Conservation (phyloP, 1,140 invertebrate genomes). For the Lerema accius region DNA sequence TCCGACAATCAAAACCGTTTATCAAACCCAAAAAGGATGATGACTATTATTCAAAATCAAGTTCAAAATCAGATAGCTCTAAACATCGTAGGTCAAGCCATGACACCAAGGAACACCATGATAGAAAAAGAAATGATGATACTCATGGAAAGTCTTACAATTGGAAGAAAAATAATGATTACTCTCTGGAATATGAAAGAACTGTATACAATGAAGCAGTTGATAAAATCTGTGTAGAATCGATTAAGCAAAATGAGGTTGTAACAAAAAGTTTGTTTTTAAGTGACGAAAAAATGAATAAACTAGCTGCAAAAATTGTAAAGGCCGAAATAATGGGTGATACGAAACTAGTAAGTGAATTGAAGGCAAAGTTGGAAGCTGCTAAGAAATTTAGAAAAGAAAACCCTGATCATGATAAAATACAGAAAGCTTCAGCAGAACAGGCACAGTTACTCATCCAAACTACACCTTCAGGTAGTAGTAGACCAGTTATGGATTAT, state of each 20-base stretch:
- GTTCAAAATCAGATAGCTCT: conserved; percentile 13
- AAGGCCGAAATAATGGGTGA: conserved; percentile 96
- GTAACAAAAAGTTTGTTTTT: conserved; percentile 64
- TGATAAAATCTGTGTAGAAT: conserved; percentile 28
- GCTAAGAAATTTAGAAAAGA: conserved; percentile 85
- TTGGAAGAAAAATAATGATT: conserved; percentile 53
- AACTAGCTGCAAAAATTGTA: conserved; percentile 92
- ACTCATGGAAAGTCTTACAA: conserved; percentile 47
- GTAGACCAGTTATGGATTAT: conserved; percentile 82
- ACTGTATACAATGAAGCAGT: conserved; percentile 7
- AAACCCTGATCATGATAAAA: conserved; percentile 59
- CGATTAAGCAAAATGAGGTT: conserved; percentile 39
- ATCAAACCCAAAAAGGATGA: conserved; percentile 66
- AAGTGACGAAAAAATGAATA: conserved; percentile 93
- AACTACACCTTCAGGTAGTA: conserved; percentile 87
- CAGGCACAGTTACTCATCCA: conserved; percentile 88
- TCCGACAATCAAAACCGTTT: conserved; percentile 72
- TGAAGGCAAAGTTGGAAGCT: conserved; percentile 89
- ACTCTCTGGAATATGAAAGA: conserved; percentile 28
- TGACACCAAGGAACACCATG: neutral
- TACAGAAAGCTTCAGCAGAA: conserved; percentile 57
- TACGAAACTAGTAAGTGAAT: conserved; percentile 84
- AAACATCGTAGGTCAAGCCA: conserved; percentile 5
- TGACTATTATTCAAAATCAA: conserved; percentile 52
- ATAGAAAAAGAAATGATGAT: conserved; percentile 32